A percentile compares a stretch with the other conserved stretches of the same genome.
phyloP scores from a whole-genome alignment of 2,113 vertebrate genomes.

The Carettochelys insculpta region DNA sequence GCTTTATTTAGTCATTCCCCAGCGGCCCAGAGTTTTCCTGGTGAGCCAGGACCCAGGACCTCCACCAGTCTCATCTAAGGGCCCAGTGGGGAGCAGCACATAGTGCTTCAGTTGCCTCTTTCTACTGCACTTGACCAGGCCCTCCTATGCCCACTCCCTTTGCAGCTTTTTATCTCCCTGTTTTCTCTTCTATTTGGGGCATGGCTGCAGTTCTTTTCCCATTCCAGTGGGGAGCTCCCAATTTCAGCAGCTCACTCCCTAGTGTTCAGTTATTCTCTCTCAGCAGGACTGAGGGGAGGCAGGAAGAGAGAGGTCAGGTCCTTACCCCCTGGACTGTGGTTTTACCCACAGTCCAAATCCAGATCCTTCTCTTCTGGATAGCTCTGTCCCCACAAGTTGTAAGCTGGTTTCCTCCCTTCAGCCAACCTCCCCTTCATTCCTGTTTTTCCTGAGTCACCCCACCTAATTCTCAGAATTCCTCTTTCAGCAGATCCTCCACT shows the following conservation, averaged over 20 bases:
- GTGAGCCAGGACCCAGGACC: not conserved
- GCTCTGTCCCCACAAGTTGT: not conserved
- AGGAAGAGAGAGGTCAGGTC: not conserved
- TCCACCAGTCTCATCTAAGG: not conserved
- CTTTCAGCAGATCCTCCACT: not conserved
- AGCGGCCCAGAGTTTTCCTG: not conserved
- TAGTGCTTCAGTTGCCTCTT: not conserved
- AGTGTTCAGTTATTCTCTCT: not conserved
- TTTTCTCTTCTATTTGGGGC: not conserved
- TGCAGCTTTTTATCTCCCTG: not conserved
- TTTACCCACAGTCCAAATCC: not conserved
- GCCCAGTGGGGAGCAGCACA: not conserved
- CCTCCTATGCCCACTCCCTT: not conserved
- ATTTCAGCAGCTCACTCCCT: not conserved
- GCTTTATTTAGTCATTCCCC: not conserved
- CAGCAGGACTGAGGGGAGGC: not conserved
- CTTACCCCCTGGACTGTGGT: not conserved
- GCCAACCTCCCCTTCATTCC: not conserved
- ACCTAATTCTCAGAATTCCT: not conserved
- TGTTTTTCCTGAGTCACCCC: not conserved
- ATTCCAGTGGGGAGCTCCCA: not conserved
- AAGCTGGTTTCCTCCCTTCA: not conserved
- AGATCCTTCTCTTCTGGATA: not conserved
- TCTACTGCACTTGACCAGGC: not conserved
- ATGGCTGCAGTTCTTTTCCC: not conserved